These are phyloP conservation scores for Heliconius hermathena DNA, from an alignment of 1,140 invertebrate species.

Conservation along the genomic window DNA sequence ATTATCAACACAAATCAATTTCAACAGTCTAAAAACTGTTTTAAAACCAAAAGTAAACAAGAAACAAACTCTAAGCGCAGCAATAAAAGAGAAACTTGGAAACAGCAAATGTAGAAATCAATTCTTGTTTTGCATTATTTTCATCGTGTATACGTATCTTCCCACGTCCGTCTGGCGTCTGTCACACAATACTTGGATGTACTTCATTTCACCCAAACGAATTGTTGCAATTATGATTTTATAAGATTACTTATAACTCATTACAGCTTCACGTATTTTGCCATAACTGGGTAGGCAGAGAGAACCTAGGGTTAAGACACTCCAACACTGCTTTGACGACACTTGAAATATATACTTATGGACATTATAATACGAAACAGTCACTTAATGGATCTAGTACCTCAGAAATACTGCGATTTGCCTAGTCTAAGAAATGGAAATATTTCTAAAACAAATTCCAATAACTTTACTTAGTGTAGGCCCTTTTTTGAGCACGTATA, in stretches of 20 bases:
- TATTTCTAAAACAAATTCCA: no score
- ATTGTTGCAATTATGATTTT: slow-evolving; percentile 25
- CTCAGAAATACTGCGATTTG: no score
- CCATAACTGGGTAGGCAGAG: no score
- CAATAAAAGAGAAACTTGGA: slow-evolving; percentile 59
- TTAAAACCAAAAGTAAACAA: neutral
- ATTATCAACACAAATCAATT: neutral
- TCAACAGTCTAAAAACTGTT: neutral
- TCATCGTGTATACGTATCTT: slow-evolving; percentile 45
- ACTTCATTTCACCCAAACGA: slow-evolving; percentile 65
- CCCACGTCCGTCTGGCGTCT: slow-evolving; percentile 51
- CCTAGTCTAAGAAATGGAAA: no score
- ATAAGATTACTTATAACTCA: neutral
- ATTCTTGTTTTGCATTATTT: slow-evolving; percentile 49
- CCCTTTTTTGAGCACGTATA: no score
- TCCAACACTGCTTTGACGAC: no score
- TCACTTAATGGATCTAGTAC: no score
- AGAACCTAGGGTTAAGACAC: no score
- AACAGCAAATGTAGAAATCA: slow-evolving; percentile 56
- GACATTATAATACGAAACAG: no score
- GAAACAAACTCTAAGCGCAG: slow-evolving; percentile 25
- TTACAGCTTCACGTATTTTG: no score
- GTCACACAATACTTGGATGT: slow-evolving; percentile 53
- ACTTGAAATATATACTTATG: no score
- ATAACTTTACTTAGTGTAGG: no score